phyloP scores from a whole-genome alignment of 2,888 invertebrate genomes.

The Acrocyrtus sp. region DNA sequence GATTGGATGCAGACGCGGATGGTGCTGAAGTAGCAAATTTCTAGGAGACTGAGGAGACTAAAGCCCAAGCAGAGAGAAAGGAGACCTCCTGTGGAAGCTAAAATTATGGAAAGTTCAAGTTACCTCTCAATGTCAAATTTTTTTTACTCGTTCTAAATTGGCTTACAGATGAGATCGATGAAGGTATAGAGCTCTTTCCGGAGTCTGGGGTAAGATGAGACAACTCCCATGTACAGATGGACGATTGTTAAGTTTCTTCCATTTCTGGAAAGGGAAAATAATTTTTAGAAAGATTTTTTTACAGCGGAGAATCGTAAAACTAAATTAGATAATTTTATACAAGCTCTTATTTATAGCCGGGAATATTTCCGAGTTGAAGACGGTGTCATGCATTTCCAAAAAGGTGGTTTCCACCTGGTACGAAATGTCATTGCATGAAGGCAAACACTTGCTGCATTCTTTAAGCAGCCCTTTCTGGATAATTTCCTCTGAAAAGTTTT shows the following conservation, averaged over 20 bases:
- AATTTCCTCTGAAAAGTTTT: conserved; percentile 26
- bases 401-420: conserved; percentile 47
- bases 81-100: conserved; percentile 53
- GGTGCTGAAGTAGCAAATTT: no score
- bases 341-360: conserved; percentile 13
- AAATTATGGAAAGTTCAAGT: conserved; percentile 1
- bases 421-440: conserved; percentile 33
- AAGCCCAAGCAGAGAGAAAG: conserved; percentile 55
- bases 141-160: not conserved
- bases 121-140: conserved; percentile 11
- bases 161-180: conserved; percentile 55
- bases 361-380: not conserved
- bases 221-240: conserved; percentile 55
- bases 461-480: conserved; percentile 32
- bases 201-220: conserved; percentile 51
- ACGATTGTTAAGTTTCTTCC: conserved; percentile 54
- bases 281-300: not conserved
- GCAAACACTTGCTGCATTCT: conserved; percentile 37
- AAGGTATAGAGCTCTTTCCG: conserved; percentile 55
- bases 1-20: no score
- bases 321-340: conserved; percentile 6
- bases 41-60: conserved; percentile 49
- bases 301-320: no score
- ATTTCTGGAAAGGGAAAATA: conserved; percentile 40
- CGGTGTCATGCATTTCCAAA: conserved; percentile 11